These are phyloP conservation scores for Halictus ligatus DNA, from an alignment of 2,888 invertebrate genomes.

Conservation along the genomic window DNA sequence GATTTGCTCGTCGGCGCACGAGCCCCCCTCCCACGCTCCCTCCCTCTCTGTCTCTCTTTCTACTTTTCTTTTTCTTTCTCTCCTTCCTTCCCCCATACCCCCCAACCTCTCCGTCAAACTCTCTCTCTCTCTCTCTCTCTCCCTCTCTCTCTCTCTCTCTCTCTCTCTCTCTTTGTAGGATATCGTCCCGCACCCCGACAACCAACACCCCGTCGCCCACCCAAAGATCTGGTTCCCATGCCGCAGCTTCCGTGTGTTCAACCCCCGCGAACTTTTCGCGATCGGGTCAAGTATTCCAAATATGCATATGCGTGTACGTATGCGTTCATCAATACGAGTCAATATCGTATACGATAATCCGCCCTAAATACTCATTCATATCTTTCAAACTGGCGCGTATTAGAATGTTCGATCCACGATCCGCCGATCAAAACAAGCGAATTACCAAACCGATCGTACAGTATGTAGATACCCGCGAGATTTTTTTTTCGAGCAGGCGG, in stretches of 20 bases:
- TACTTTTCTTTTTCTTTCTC: slow-evolving; percentile 18
- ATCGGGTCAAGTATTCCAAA: slow-evolving; percentile 20
- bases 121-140: slow-evolving; percentile 19
- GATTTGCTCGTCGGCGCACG: slow-evolving; percentile 77
- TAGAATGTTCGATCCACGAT: background rate
- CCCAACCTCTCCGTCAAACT: too few species aligned
- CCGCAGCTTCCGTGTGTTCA: slow-evolving; percentile 46
- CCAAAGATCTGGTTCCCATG: slow-evolving; percentile 38
- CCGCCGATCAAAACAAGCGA: background rate
- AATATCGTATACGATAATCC: background rate
- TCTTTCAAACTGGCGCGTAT: background rate
- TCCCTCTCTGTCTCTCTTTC: slow-evolving; percentile 20
- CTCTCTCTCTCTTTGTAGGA: slow-evolving; percentile 18
- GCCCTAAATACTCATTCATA: background rate
- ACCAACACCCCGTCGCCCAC: slow-evolving; percentile 25
- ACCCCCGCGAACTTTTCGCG: slow-evolving; percentile 35
- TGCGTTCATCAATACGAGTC: background rate
- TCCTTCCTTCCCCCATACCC: slow-evolving; percentile 12
- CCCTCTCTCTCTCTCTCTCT: slow-evolving; percentile 18
- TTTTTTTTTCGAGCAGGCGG: background rate
- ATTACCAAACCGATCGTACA: background rate
- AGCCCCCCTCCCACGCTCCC: slow-evolving; percentile 54
- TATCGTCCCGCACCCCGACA: slow-evolving; percentile 19
- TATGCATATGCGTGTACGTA: background rate
- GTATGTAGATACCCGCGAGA: background rate